Evolutionary conservation across 2,888 invertebrate species (phyloP), one percentile per base, ranked within the genome.

Genomic region (Pycnomerus fuliginosus): DNA sequence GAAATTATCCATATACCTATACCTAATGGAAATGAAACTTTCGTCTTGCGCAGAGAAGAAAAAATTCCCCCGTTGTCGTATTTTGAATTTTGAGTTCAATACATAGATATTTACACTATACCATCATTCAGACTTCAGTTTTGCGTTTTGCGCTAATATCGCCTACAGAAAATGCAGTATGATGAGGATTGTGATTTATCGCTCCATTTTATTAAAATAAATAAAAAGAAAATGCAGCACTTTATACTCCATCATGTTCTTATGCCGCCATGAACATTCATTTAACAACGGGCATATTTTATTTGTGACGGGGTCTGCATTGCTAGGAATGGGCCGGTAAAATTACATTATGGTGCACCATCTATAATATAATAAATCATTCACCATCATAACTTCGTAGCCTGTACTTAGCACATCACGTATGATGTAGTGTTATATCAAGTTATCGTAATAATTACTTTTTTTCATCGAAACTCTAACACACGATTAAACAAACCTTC

Each of bases 371-470:
- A 58, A 63, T 63, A 63, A 63, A 63, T 63, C 63, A 63, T 61
- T 55, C 58, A 39, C 33, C 48, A 53, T 54, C 54, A 54, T 47
- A 57, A 45, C 48, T 44, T 44, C 55, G 52, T 38, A 61, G 58
- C 60, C 62, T 57, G 61, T 68, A 66, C 62, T 69, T 69, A 68
- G 62, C 61, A 62, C 65, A 68, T 68, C 67, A 68, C 60, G 60
- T 55, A 65, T 69, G 69, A 69, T 69, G 60, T 68, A 69, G 67
- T 67, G 68, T 62, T 65, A 59, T 62, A 63, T 62, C 59, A 56
- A 57, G 49, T 58, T 56, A 57, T 60, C 55, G 53, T 61, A 62
- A n/a, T n/a, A n/a, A 60, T 62, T 63, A 54, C 62, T 55, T 45
- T 53, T 61, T 61, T 58, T 53, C 51, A 38, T 34, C 30, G 42